Conservation (phyloP, 2,797 vertebrate species). For the Urophycis tenuis region DNA sequence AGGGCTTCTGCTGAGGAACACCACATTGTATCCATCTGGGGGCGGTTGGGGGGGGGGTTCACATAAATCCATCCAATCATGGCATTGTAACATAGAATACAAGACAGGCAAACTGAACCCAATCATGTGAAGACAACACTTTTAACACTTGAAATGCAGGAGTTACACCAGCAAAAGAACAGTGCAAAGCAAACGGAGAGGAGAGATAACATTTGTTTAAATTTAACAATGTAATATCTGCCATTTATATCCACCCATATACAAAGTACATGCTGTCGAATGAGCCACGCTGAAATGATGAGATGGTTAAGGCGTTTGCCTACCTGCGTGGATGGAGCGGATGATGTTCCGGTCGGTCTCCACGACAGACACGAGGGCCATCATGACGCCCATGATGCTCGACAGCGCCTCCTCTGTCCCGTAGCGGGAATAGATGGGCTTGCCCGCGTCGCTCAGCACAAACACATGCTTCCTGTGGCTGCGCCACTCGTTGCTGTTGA, state of each 20-base stretch:
- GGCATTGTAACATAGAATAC: not conserved
- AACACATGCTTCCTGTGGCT: constrained; percentile 91
- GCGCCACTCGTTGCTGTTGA: constrained; percentile 82
- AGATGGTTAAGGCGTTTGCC: not conserved
- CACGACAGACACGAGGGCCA: constrained; percentile 93
- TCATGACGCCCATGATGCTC: constrained; percentile 97
- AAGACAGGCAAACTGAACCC: not conserved
- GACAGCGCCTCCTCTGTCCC: constrained; percentile 94
- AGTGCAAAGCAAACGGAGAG: not conserved
- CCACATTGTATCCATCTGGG: constrained; percentile 90
- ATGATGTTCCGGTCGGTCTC: constrained; percentile 91
- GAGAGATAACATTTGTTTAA: no score
- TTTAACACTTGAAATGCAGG: not conserved
- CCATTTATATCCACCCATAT: not conserved
- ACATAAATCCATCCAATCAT: not conserved
- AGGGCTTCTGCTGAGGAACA: constrained; percentile 89
- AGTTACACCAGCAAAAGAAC: not conserved
- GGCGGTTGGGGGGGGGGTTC: no score
- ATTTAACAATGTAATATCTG: not conserved
- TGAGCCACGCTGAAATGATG: not conserved
- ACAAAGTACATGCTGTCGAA: not conserved
- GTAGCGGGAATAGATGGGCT: constrained; percentile 93
- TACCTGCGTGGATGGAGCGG: constrained; percentile 94
- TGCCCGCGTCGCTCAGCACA: constrained; percentile 93
- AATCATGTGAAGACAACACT: not conserved